Conservation (phyloP, 2,113 vertebrate species). For the Urocynchramus pylzowi region DNA sequence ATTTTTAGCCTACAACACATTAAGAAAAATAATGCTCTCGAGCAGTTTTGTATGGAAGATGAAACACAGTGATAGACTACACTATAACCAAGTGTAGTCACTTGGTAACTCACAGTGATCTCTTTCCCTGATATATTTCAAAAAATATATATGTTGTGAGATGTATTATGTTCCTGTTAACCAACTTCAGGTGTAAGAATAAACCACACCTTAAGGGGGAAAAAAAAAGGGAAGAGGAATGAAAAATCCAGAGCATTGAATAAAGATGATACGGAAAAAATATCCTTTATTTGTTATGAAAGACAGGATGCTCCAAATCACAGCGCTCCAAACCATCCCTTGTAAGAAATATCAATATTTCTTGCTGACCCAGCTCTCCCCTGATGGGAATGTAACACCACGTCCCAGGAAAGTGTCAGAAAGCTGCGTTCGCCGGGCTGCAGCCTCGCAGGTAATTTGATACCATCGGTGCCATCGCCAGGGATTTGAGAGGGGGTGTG, state of each 20-base stretch:
- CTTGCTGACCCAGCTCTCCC: background rate
- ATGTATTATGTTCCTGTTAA: background rate
- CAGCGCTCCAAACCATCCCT: background rate
- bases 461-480: background rate
- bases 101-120: background rate
- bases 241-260: background rate
- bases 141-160: background rate
- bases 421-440: background rate
- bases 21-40: constrained; percentile 5
- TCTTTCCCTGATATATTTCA: background rate
- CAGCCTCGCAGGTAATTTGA: background rate
- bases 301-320: background rate
- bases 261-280: background rate
- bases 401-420: background rate
- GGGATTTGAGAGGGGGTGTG: background rate
- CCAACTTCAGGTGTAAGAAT: background rate
- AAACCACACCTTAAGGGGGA: background rate
- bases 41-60: background rate
- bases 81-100: background rate
- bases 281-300: background rate
- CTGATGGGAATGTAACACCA: background rate
- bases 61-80: background rate
- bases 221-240: background rate
- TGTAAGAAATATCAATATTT: background rate
- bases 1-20: constrained; percentile 21